Percentiles rank a stretch among this genome's conserved stretches.
phyloP scores from a whole-genome alignment of 2,888 invertebrate species.

The Meghimatium bilineatum region DNA sequence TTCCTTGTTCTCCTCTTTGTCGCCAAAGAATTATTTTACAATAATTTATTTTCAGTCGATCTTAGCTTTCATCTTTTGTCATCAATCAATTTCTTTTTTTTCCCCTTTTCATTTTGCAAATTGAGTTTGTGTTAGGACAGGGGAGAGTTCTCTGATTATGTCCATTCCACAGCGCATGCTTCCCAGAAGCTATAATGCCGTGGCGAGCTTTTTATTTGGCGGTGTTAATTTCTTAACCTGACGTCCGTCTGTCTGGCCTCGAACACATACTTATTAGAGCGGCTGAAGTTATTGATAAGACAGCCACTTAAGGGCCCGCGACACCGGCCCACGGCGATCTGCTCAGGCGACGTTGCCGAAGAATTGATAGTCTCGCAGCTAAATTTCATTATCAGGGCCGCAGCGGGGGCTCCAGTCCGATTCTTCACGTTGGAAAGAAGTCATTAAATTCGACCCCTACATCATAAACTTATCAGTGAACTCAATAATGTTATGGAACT shows the following conservation, averaged over 20 bases:
- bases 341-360: slow-evolving; percentile 33
- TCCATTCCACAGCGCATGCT: neutral
- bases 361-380: slow-evolving; percentile 46
- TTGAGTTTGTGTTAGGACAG: neutral
- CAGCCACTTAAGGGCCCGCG: slow-evolving; percentile 41
- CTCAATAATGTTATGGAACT: slow-evolving; percentile 29
- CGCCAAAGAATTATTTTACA: neutral
- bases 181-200: slow-evolving; percentile 14
- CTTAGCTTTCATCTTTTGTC: neutral
- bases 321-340: slow-evolving; percentile 32
- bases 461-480: slow-evolving; percentile 40
- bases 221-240: slow-evolving; percentile 34
- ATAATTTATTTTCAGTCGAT: neutral
- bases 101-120: neutral
- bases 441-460: slow-evolving; percentile 41
- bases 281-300: slow-evolving; percentile 39
- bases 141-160: neutral
- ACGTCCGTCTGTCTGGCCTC: slow-evolving; percentile 30
- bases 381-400: slow-evolving; percentile 45
- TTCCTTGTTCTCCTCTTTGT: neutral
- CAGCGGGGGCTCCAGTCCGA: slow-evolving; percentile 30
- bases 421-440: slow-evolving; percentile 43
- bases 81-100: neutral
- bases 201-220: slow-evolving; percentile 24
- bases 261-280: slow-evolving; percentile 38